These are phyloP conservation scores for Eurystomus glaucurus DNA, from an alignment of 2,797 vertebrate species.

Conservation along the genomic window DNA sequence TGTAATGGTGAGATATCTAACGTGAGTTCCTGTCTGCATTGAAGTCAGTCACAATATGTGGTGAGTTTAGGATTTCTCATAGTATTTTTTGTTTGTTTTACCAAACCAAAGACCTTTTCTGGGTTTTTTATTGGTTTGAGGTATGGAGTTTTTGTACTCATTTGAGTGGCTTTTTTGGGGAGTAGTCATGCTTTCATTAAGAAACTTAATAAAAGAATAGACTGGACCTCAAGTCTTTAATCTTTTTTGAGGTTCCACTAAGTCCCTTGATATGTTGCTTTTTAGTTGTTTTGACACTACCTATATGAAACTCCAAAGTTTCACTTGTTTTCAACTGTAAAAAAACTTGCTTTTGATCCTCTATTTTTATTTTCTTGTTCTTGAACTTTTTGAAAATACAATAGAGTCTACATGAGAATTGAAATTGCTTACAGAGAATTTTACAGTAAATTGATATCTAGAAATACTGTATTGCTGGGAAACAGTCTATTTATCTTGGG, in stretches of 20 bases:
- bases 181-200: neutral
- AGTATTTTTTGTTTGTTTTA: neutral
- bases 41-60: neutral
- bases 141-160: too few species aligned
- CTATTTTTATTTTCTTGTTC: conserved; percentile 45
- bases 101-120: neutral
- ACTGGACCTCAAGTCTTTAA: neutral
- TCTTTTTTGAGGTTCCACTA: neutral
- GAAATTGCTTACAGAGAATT: conserved; percentile 62
- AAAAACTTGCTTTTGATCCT: conserved; percentile 20
- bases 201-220: neutral
- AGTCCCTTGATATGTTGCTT: neutral
- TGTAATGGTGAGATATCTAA: neutral
- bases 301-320: neutral
- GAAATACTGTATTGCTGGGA: conserved; percentile 15
- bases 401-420: conserved; percentile 34
- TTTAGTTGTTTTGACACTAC: neutral
- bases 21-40: neutral
- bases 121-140: neutral
- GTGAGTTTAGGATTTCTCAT: neutral
- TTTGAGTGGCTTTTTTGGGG: neutral
- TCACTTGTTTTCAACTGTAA: neutral
- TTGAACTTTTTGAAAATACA: conserved; percentile 56
- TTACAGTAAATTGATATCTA: conserved; percentile 60
- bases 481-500: conserved; percentile 50